phyloP scores from a whole-genome alignment of 2,113 vertebrate species.

The Callopanchax toddi region DNA sequence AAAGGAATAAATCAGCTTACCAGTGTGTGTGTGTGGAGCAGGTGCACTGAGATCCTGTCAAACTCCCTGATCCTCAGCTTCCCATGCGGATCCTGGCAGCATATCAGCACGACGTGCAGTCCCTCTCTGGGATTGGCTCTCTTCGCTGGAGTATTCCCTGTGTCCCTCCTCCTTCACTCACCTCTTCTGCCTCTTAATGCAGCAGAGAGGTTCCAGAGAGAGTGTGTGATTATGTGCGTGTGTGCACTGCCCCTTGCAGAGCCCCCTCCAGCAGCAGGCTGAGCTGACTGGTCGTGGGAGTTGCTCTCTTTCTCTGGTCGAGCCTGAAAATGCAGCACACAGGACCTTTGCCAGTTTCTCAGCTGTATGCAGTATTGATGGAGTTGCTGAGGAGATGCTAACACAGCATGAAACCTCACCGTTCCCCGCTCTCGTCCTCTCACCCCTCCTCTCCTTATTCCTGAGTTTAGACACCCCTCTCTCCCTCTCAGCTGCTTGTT shows the following conservation, averaged over 20 bases:
- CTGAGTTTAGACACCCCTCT: conserved; percentile 13
- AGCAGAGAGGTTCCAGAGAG: conserved; percentile 54
- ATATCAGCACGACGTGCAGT: conserved; percentile 51
- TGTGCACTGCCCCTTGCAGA: conserved; percentile 32
- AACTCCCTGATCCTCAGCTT: conserved; percentile 55
- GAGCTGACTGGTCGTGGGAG: conserved; percentile 62
- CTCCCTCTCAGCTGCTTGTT: conserved; percentile 18
- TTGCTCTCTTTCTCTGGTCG: conserved; percentile 51
- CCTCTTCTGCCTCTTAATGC: conserved; percentile 54
- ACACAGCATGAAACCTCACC: conserved; percentile 81
- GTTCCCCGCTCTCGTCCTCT: conserved; percentile 54
- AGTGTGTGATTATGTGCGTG: conserved; percentile 5
- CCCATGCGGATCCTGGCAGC: conserved; percentile 56
- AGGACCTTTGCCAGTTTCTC: conserved; percentile 76
- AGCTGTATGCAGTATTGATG: conserved; percentile 85
- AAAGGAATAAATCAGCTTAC: conserved; percentile 58
- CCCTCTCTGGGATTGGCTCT: conserved; percentile 46
- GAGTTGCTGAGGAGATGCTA: conserved; percentile 84
- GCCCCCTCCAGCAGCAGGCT: conserved; percentile 45
- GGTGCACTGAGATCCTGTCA: conserved; percentile 67
- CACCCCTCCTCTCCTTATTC: conserved; percentile 33
- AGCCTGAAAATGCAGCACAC: conserved; percentile 72
- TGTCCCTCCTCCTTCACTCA: conserved; percentile 48
- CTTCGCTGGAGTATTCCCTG: conserved; percentile 59
- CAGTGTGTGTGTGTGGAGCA: conserved; percentile 66